Evolutionary conservation across 2,113 vertebrate species (phyloP), one percentile per base, ranked within the genome.

Genomic region (Dendrocopos noguchii): DNA sequence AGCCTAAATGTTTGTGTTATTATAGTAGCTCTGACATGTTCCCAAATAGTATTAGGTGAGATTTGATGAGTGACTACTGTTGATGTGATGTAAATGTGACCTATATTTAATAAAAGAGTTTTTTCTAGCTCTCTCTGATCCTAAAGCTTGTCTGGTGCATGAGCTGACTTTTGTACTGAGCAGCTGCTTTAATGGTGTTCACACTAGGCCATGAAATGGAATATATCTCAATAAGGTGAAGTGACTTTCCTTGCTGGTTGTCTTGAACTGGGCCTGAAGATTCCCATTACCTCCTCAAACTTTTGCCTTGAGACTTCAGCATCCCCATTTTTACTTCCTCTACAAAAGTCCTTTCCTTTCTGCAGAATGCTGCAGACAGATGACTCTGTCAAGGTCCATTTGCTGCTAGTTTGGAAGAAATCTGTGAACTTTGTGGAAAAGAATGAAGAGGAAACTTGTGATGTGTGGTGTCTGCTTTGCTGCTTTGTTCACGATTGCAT

Each of bases 11-110:
- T 66, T 56, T 80, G 42, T 70, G 53, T 77, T 93, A 71, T 89
- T 92, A 20, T 57, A 65, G 68, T 77, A 93, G 81, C 60, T 94
- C 61, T 82, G 76, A 92, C 68, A 80, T 87, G 64, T 79, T 94
- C 81, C 86, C 67, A 93, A 90, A 83, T 92, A 83, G 67, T 82
- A 68, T 92, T 94, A 96, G 52, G 67, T 89, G 76, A 63, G 56
- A 71, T 91, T 85, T 92, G 75, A 92, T 59, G 79, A 78, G 85
- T 77, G 73, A 59, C 92, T 93, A 78, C 87, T 91, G 65, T 82
- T 93, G 74, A 92, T 79, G 72, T 52, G 87, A 80, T 50, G 57
- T 63, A 89, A 91, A 90, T 4, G 9, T 90, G 75, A 79, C 50
- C 56, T 66, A 17, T 47, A 68, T 59, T 63, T 27, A 34, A 63